Evolutionary conservation across 1,140 invertebrate species (phyloP), one percentile per base, ranked within the genome.

Genomic region (Drosophila arawakana): DNA sequence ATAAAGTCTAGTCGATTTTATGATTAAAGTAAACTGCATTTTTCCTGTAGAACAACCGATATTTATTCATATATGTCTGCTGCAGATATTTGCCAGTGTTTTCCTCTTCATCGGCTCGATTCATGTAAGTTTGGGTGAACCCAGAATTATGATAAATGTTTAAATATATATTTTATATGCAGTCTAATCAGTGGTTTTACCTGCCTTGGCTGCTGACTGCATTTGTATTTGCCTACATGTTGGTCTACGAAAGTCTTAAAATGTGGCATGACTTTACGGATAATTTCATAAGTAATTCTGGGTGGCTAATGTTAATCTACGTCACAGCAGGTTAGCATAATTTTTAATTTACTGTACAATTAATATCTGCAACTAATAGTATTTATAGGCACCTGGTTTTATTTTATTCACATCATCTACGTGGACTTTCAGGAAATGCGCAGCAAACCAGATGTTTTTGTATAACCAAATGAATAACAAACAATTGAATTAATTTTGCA

Each of bases 191-290:
- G 2, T 85, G 75, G 75, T 39, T 68, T 0, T 60, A 50, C 0
- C 6, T 79, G 25, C 78, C 82, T 34, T 85, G 79, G 79, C n/a
- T 86, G 7, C n/a, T 70, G 2, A 47, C 66, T 5, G 63, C 68
- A 7, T 10, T 35, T 3, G n/a, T 61, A n/a, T 86, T 82, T 7
- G 54, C 43, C 0, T 85, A 86, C 46, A 35, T 46, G 0, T 13
- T 86, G 13, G 6, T 68, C 7, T 81, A 70, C 41, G 52, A 66
- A 2, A 80, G 72, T 5, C 2, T 76, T 0, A 3, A 7, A 0
- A 67, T 58, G 25, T 61, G 49, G 71, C 21, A 30, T 0, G 4
- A 1, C 1, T 1, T 41, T 13, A 7, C n/a, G 11, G 10, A 8
- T 8, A 15, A 18, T 21, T 10, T n/a, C 18, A 41, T 25, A 43